A percentile compares a stretch with the other conserved stretches of the same genome.
phyloP scores from a whole-genome alignment of 2,797 vertebrate species.

The Periophthalmus magnuspinnatus region DNA sequence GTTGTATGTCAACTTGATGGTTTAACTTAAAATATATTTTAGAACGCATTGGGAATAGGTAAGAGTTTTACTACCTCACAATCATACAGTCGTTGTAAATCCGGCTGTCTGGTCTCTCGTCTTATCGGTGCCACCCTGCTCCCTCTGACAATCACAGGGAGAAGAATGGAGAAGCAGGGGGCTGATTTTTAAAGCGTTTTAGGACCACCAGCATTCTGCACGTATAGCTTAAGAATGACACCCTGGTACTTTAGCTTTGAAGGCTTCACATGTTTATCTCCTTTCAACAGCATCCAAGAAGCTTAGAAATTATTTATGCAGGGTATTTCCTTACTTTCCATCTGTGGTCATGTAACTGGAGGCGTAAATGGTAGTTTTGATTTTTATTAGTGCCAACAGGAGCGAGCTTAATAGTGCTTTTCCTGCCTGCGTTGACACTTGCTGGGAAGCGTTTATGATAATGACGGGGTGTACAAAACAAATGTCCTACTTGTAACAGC shows the following conservation, averaged over 20 bases:
- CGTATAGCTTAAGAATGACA: slow-evolving; percentile 16
- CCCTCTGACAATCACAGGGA: slow-evolving; percentile 10
- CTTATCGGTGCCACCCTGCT: not conserved
- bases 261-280: slow-evolving; percentile 29
- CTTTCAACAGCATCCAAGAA: slow-evolving; percentile 31
- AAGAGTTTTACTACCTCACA: not conserved
- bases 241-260: slow-evolving; percentile 24
- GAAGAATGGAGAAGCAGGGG: not conserved
- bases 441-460: slow-evolving; percentile 23
- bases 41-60: not conserved
- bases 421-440: slow-evolving; percentile 8
- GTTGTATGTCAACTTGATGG: not conserved
- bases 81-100: not conserved
- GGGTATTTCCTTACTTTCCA: slow-evolving; percentile 20
- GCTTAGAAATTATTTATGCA: slow-evolving; percentile 34
- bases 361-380: slow-evolving; percentile 18
- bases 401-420: slow-evolving; percentile 18
- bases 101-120: not conserved
- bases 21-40: not conserved
- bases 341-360: not conserved
- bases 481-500: slow-evolving; percentile 20
- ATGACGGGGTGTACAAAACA: slow-evolving; percentile 15
- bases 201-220: slow-evolving; percentile 11
- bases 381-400: slow-evolving; percentile 27
- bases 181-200: slow-evolving; percentile 1